These are phyloP conservation scores for Atethmia centrago DNA, from an alignment of 2,888 invertebrate species.

Conservation along the genomic window DNA sequence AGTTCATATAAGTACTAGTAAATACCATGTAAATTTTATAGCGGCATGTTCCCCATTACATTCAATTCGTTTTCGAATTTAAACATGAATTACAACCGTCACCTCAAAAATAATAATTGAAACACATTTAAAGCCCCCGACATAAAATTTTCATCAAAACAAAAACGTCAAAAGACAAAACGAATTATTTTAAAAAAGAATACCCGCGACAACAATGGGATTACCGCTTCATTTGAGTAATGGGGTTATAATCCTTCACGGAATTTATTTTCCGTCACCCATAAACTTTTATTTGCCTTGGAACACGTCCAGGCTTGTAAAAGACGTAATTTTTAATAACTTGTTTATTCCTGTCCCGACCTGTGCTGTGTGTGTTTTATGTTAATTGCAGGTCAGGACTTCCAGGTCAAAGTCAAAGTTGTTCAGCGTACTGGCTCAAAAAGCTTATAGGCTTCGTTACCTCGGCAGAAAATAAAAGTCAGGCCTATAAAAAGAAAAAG, in stretches of 20 bases:
- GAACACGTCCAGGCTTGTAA: slow-evolving; percentile 47
- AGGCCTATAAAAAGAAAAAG: too few species aligned
- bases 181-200: slow-evolving; percentile 48
- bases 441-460: neutral
- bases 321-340: slow-evolving; percentile 49
- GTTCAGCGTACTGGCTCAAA: neutral
- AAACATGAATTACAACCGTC: neutral
- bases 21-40: neutral
- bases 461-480: neutral
- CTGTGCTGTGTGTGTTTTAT: neutral
- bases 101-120: neutral
- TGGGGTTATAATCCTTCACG: slow-evolving; percentile 67
- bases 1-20: too few species aligned
- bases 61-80: too few species aligned
- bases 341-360: slow-evolving; percentile 23
- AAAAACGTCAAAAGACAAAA: slow-evolving; percentile 30
- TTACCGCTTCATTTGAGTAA: slow-evolving; percentile 68
- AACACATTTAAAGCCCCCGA: neutral
- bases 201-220: slow-evolving; percentile 51
- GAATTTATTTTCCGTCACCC: slow-evolving; percentile 60
- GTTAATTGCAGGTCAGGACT: slow-evolving; percentile 1
- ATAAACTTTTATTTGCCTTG: slow-evolving; percentile 65
- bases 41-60: neutral
- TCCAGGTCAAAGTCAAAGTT: neutral
- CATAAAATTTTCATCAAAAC: neutral